Evolutionary conservation across 2,113 vertebrate genomes (phyloP), one percentile per base, ranked within the genome.

Genomic region (Poeciliopsis retropinna): DNA sequence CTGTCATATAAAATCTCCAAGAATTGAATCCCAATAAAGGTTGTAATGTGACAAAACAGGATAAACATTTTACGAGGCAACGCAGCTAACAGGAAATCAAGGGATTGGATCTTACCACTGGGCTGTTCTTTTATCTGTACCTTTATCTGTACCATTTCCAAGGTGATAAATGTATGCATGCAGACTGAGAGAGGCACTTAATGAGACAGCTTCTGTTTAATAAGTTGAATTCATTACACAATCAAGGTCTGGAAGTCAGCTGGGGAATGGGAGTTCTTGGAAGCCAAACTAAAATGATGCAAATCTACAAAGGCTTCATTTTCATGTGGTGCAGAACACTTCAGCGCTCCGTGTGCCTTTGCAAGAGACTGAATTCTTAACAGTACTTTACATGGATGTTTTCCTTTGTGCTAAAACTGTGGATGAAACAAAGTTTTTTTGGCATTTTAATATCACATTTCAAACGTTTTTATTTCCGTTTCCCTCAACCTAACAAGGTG

Each of bases 171-270:
- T 87, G 84, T 75, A 82, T 86, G 78, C 83, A 79, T 69, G 66
- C 73, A 76, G 85, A 2, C 13, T 60, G 67, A 41, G 47, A 75
- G 70, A 80, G 72, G 31, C 17, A 3, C 63, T 80, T 89, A 89
- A 87, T 80, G 82, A 93, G 84, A 85, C 81, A 78, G 73, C 86
- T 76, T 83, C 77, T 78, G 82, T 81, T 73, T 83, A 83, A 89
- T 86, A 81, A 77, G 75, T 75, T 83, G 83, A 88, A 87, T 90
- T 87, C 72, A 89, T 90, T 87, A 91, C 73, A 61, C 37, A 87
- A 83, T 88, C 86, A 85, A 83, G 76, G 67, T 79, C 67, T 85
- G 25, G 63, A 60, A 83, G 84, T 90, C 66, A 73, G 73, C 37
- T 73, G 79, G 73, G 74, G 57, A 29, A 78, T 66, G 28, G 29